Evolutionary conservation across 2,113 vertebrate genomes (phyloP).

Genomic region (Takifugu bimaculatus): DNA sequence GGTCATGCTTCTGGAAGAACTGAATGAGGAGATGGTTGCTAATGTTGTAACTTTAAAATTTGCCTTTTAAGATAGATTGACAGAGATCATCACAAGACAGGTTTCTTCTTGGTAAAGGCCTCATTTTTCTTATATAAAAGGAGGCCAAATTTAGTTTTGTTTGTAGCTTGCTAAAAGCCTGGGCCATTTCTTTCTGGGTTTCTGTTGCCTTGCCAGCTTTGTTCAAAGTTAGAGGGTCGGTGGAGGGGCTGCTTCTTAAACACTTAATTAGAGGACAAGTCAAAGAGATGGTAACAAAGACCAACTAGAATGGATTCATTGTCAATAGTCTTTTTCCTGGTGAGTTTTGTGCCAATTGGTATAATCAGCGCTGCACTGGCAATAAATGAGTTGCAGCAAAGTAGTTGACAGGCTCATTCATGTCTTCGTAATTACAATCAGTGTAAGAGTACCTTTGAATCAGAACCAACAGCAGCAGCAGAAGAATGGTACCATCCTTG

Average conservation of each 20-base stretch:
- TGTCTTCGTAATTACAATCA: constrained; percentile 69
- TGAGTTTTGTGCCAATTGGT: constrained; percentile 19
- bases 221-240: background rate
- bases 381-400: constrained; percentile 47
- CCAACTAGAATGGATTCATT: constrained; percentile 17
- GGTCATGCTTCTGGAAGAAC: too few species aligned
- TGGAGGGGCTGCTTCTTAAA: background rate
- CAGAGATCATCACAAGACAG: too few species aligned
- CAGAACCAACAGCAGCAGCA: constrained; percentile 48
- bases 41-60: too few species aligned
- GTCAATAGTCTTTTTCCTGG: constrained; percentile 11
- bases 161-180: background rate
- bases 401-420: constrained; percentile 50
- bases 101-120: background rate
- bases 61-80: too few species aligned
- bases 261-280: constrained; percentile 19
- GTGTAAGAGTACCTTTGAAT: constrained; percentile 57
- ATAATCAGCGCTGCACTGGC: constrained; percentile 29
- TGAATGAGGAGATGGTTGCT: too few species aligned
- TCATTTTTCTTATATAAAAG: background rate
- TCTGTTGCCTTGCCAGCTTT: background rate
- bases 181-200: background rate
- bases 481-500: constrained; percentile 51
- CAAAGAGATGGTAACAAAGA: constrained; percentile 4
- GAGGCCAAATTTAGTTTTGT: background rate